These are phyloP conservation scores for Xenopus borealis DNA, from an alignment of 2,113 vertebrate genomes.

Conservation along the genomic window DNA sequence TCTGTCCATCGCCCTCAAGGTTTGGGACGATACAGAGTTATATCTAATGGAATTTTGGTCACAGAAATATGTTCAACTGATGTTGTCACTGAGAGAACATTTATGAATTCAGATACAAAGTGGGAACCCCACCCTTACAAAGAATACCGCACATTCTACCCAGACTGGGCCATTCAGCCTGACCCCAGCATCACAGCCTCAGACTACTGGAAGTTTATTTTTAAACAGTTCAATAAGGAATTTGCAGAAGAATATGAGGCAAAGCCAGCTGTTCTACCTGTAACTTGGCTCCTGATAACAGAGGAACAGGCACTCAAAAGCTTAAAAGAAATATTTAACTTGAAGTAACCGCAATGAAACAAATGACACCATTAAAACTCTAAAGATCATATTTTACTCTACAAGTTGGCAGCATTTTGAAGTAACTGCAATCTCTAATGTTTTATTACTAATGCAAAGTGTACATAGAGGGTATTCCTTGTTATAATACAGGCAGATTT, in stretches of 20 bases:
- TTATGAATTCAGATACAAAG: neutral
- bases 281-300: conserved; percentile 45
- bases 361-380: no score
- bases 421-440: no score
- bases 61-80: conserved; percentile 5
- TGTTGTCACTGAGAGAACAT: neutral
- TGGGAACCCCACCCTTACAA: neutral
- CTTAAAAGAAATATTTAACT: conserved; percentile 50
- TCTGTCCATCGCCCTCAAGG: conserved; percentile 29
- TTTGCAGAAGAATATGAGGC: conserved; percentile 23
- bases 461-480: no score
- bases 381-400: no score
- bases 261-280: conserved; percentile 35
- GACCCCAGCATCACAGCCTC: conserved; percentile 57
- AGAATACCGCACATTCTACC: conserved; percentile 52
- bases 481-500: no score
- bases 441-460: no score
- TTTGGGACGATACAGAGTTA: neutral
- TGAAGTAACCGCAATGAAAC: neutral
- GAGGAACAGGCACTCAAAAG: conserved; percentile 48
- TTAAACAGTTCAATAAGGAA: conserved; percentile 51
- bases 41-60: neutral
- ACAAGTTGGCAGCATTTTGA: no score
- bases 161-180: conserved; percentile 62
- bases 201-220: conserved; percentile 49